Conservation (phyloP, 2,888 invertebrate genomes). For the Ennomos fuscantarius region DNA sequence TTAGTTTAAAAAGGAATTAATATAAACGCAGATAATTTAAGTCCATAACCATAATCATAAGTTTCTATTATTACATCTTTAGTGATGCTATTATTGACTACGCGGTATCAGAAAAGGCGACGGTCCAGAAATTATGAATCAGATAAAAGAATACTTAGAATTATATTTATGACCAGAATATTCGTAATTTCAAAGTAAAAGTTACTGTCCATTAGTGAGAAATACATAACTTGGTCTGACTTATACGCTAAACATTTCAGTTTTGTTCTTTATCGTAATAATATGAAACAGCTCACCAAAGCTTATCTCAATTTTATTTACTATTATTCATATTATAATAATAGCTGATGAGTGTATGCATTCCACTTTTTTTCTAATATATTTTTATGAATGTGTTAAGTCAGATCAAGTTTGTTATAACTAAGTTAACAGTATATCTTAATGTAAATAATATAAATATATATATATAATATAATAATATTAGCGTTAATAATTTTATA, state of each 20-base stretch:
- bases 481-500: conserved; percentile 76
- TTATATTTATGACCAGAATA: conserved; percentile 51
- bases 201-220: conserved; percentile 62
- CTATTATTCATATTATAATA: too few species aligned
- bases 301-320: too few species aligned
- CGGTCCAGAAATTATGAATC: neutral
- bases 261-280: conserved; percentile 5
- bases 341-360: too few species aligned
- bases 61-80: too few species aligned
- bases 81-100: too few species aligned
- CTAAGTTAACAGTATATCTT: conserved; percentile 46
- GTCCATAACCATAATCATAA: too few species aligned
- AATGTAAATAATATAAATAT: conserved; percentile 59
- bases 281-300: too few species aligned
- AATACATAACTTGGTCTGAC: conserved; percentile 46
- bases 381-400: conserved; percentile 25
- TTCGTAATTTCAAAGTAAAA: conserved; percentile 54
- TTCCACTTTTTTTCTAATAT: neutral
- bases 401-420: conserved; percentile 47
- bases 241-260: conserved; percentile 26
- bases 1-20: neutral
- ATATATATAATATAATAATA: conserved; percentile 59
- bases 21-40: conserved; percentile 9
- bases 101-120: neutral
- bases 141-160: conserved; percentile 33